These are phyloP conservation scores for Phainopepla nitens DNA, from an alignment of 2,113 vertebrate species.

Conservation along the genomic window DNA sequence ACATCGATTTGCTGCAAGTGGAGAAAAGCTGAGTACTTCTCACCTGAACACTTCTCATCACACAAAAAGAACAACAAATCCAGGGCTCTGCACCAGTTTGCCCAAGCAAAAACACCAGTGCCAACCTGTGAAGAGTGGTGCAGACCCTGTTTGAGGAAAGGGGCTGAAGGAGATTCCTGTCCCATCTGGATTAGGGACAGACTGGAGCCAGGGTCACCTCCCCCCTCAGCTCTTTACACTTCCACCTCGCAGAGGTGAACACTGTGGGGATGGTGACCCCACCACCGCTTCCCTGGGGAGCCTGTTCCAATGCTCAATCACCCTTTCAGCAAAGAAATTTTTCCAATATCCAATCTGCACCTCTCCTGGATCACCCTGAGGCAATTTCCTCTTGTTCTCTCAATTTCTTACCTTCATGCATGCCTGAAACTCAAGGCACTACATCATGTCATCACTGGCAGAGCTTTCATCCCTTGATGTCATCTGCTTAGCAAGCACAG, in stretches of 20 bases:
- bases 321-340: neutral
- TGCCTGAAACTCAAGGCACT: neutral
- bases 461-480: neutral
- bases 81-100: neutral
- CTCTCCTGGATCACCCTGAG: neutral
- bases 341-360: neutral
- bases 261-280: neutral
- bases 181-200: neutral
- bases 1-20: neutral
- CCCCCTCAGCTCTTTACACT: neutral
- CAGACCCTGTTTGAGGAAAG: neutral
- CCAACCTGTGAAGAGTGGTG: accelerated
- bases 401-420: neutral
- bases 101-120: neutral
- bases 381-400: neutral
- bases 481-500: neutral
- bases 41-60: neutral
- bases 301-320: neutral
- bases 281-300: neutral
- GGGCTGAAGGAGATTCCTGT: no score
- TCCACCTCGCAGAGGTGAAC: neutral
- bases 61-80: neutral
- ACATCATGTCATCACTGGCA: neutral
- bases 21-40: neutral
- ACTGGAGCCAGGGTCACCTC: neutral